Evolutionary conservation across 2,113 vertebrate species (phyloP).

Genomic region (Paralichthys olivaceus): DNA sequence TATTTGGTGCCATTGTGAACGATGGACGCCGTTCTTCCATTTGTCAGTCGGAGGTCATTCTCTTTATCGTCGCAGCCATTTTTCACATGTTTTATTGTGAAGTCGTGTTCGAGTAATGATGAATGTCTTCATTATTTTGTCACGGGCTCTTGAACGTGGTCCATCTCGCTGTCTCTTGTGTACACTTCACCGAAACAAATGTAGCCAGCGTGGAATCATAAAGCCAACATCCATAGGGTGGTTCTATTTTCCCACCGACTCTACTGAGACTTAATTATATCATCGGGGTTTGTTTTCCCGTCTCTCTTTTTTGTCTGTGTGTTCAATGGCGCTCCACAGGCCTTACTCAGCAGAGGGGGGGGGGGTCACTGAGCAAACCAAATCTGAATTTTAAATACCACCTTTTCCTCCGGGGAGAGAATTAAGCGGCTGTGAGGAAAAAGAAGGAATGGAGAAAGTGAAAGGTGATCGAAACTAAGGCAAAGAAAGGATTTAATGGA

Average conservation of each 20-base stretch:
- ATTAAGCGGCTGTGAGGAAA: not conserved
- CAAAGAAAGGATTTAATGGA: not conserved
- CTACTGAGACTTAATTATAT: conserved; percentile 41
- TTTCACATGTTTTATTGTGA: conserved; percentile 50
- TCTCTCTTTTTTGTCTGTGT: conserved; percentile 1
- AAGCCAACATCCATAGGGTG: conserved; percentile 14
- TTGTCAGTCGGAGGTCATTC: conserved; percentile 62
- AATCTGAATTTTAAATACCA: conserved; percentile 47
- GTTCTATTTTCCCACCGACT: conserved; percentile 22
- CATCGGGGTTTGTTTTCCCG: not conserved
- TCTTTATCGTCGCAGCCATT: conserved; percentile 52
- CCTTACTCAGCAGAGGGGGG: conserved; percentile 16
- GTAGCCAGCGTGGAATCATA: conserved; percentile 34
- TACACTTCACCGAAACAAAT: conserved; percentile 33
- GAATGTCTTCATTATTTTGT: conserved; percentile 69
- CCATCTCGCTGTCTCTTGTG: conserved; percentile 33
- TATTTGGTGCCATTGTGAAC: conserved; percentile 44
- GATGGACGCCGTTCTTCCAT: conserved; percentile 48
- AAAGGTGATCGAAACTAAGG: conserved; percentile 18
- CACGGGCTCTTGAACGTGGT: conserved; percentile 38
- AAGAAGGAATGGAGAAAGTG: not conserved
- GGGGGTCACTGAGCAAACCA: conserved; percentile 29
- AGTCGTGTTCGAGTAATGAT: conserved; percentile 50
- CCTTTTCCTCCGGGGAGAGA: conserved; percentile 26
- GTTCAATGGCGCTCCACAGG: conserved; percentile 26